A percentile compares a stretch with the other conserved stretches of the same genome.
Evolutionary conservation across 1,140 invertebrate species (phyloP).

Genomic region (Centruroides vittatus): DNA sequence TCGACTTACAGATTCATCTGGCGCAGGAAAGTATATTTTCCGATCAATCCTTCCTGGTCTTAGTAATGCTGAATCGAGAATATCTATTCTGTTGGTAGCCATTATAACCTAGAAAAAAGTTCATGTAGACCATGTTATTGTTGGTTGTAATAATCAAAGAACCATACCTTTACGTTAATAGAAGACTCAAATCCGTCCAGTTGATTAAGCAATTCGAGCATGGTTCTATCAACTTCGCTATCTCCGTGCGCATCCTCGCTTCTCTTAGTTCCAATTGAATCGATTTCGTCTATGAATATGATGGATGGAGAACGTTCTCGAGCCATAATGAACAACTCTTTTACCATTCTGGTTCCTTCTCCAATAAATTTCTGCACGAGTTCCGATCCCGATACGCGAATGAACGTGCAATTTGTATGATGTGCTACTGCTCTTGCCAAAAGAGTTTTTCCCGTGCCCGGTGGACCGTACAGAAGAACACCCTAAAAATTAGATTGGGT

Average conservation of each 20-base stretch:
- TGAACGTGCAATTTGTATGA: conserved; percentile 34
- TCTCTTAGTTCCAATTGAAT: conserved; percentile 13
- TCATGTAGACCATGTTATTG: no score
- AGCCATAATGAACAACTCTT: conserved; percentile 24
- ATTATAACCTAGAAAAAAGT: conserved; percentile 20
- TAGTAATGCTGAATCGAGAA: conserved; percentile 33
- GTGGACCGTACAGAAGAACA: conserved; percentile 30
- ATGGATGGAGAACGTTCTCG: conserved; percentile 6
- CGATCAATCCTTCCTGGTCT: conserved; percentile 37
- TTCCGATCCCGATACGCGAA: conserved; percentile 38
- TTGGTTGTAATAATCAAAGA: conserved; percentile 36
- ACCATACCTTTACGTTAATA: conserved; percentile 24
- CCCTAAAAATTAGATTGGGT: conserved; percentile 17
- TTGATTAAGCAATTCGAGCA: conserved; percentile 24
- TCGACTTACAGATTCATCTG: conserved; percentile 26
- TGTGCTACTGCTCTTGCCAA: conserved; percentile 12
- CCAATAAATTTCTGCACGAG: conserved; percentile 42
- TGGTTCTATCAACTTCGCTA: conserved; percentile 20
- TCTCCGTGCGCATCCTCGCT: neutral
- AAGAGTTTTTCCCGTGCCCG: conserved; percentile 32
- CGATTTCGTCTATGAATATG: conserved; percentile 18
- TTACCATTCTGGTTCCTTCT: conserved; percentile 35
- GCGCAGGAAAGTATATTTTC: conserved; percentile 35
- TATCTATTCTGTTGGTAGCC: conserved; percentile 26
- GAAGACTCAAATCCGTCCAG: conserved; percentile 23